These are phyloP conservation scores for Linnaemya tessellans DNA, from an alignment of 2,888 invertebrate genomes.

Conservation along the genomic window DNA sequence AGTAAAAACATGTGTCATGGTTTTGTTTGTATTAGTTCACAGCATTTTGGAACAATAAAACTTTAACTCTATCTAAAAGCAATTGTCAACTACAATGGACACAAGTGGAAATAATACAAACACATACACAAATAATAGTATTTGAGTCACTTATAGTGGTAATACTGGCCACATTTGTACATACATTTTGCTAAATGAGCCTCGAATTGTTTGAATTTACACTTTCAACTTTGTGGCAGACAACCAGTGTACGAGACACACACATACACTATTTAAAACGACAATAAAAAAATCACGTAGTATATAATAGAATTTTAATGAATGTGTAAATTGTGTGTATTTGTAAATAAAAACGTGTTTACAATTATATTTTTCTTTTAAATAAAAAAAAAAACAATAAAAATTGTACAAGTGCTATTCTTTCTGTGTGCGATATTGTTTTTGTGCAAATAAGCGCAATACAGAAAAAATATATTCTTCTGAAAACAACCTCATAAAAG, in stretches of 20 bases:
- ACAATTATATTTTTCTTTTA: conserved; percentile 45
- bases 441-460: conserved; percentile 50
- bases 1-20: conserved; percentile 57
- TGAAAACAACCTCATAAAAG: conserved; percentile 40
- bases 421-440: conserved; percentile 22
- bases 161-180: background rate
- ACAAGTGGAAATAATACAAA: conserved; percentile 24
- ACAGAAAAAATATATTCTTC: conserved; percentile 3
- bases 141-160: conserved; percentile 24
- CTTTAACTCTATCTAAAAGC: conserved; percentile 29
- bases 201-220: conserved; percentile 62
- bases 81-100: conserved; percentile 13
- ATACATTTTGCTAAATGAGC: conserved; percentile 56
- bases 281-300: conserved; percentile 47
- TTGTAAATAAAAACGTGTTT: conserved; percentile 46
- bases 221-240: conserved; percentile 63
- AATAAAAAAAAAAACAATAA: background rate
- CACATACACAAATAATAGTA: background rate
- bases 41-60: conserved; percentile 43
- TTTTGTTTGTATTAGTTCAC: conserved; percentile 51
- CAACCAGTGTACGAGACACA: background rate
- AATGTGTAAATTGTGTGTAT: conserved; percentile 57
- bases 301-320: conserved; percentile 69
- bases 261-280: background rate
- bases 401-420: background rate